Percentiles rank a stretch among this genome's conserved stretches.
Evolutionary conservation across 2,888 invertebrate species (phyloP).

Genomic region (Lycophotia porphyrea): DNA sequence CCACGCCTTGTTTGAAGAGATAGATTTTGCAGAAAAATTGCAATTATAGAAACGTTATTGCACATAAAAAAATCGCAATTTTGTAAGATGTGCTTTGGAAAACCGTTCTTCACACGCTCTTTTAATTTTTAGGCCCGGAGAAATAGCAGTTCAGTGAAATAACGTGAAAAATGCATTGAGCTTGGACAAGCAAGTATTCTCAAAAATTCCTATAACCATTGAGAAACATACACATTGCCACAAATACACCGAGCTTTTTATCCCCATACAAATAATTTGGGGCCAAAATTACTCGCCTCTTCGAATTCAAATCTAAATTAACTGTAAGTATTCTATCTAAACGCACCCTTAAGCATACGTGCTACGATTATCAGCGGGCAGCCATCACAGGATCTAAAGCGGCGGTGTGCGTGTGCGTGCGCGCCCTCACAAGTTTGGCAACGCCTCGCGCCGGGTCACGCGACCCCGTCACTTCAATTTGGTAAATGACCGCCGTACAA

Average conservation of each 20-base stretch:
- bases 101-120: not conserved
- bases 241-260: not conserved
- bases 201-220: not conserved
- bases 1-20: not conserved
- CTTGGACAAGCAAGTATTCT: not conserved
- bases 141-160: not conserved
- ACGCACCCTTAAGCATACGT: conserved; percentile 30
- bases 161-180: not conserved
- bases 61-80: not conserved
- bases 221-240: not conserved
- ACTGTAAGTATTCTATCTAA: not conserved
- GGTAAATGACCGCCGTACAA: conserved; percentile 79
- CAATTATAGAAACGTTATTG: not conserved
- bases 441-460: conserved; percentile 75
- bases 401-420: conserved; percentile 75
- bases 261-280: not conserved
- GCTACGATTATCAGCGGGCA: conserved; percentile 52
- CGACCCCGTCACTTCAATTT: conserved; percentile 78
- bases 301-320: not conserved
- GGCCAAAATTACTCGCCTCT: not conserved
- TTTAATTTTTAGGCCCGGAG: too few relatives aligned
- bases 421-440: conserved; percentile 79
- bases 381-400: conserved; percentile 63
- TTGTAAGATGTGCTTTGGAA: too few relatives aligned
- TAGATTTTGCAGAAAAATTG: not conserved